A percentile compares a stretch with the other conserved stretches of the same genome.
Evolutionary conservation across 2,888 invertebrate species (phyloP).

Genomic region (Girardia tigrina): DNA sequence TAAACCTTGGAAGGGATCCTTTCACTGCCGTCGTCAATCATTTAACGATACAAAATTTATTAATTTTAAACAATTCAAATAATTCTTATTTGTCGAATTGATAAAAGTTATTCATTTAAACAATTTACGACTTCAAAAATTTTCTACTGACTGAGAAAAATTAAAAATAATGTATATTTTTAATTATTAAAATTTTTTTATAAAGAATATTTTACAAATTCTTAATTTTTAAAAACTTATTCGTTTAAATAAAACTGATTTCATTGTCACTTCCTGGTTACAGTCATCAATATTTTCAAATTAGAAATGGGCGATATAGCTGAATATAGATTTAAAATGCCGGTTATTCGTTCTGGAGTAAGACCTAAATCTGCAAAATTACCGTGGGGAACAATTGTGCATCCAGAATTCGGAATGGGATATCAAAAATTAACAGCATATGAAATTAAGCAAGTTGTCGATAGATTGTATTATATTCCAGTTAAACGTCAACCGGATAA

Average conservation of each 20-base stretch:
- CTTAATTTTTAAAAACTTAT: too few relatives aligned
- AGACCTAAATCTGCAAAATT: constrained; percentile 43
- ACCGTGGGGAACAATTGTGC: constrained; percentile 48
- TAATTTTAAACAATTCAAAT: too few relatives aligned
- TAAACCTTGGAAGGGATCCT: background rate
- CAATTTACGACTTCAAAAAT: too few relatives aligned
- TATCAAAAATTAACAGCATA: constrained; percentile 47
- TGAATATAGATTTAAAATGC: constrained; percentile 26
- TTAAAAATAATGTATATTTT: too few relatives aligned
- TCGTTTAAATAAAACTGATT: too few relatives aligned
- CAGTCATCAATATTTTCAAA: background rate
- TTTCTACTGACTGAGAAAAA: too few relatives aligned
- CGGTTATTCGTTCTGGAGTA: constrained; percentile 44
- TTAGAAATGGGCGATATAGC: background rate
- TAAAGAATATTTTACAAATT: too few relatives aligned
- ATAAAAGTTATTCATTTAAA: too few relatives aligned
- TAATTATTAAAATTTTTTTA: too few relatives aligned
- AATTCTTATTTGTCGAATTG: too few relatives aligned
- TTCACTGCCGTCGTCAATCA: too few relatives aligned
- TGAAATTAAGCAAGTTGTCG: constrained; percentile 45
- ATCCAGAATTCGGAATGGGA: constrained; percentile 46
- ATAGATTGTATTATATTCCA: constrained; percentile 41
- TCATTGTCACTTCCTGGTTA: constrained; percentile 9
- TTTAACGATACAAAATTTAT: too few relatives aligned
- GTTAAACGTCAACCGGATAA: constrained; percentile 28